Evolutionary conservation across 2,888 invertebrate genomes (phyloP).

Genomic region (Archips crataeganus): DNA sequence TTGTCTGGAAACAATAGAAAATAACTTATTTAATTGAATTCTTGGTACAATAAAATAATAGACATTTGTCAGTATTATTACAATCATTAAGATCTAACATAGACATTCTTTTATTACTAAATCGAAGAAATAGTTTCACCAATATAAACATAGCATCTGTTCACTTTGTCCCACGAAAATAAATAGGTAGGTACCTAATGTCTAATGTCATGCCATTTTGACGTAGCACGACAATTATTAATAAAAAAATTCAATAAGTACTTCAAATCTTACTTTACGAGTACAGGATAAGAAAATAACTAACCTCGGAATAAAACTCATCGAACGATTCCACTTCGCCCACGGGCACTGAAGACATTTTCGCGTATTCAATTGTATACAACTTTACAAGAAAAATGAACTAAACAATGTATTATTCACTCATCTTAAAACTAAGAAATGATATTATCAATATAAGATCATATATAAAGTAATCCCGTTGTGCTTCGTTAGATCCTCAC

Average conservation of each 20-base stretch:
- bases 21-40: too few relatives aligned
- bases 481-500: neutral
- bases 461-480: neutral
- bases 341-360: conserved; percentile 66
- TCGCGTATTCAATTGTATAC: conserved; percentile 25
- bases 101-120: neutral
- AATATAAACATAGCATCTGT: too few relatives aligned
- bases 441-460: neutral
- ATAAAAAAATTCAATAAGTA: neutral
- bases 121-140: neutral
- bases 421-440: conserved; percentile 12
- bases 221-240: neutral
- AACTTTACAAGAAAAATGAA: conserved; percentile 14
- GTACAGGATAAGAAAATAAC: conserved; percentile 17
- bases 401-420: conserved; percentile 11
- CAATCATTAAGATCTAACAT: too few relatives aligned
- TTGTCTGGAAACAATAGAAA: too few relatives aligned
- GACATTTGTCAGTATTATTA: too few relatives aligned
- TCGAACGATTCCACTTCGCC: conserved; percentile 90
- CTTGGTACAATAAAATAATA: too few relatives aligned
- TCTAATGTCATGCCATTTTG: neutral
- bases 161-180: neutral
- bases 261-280: neutral
- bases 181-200: neutral
- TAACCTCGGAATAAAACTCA: conserved; percentile 94